Evolutionary conservation across 1,140 invertebrate genomes (phyloP).

Genomic region (Drosophila nikananu): DNA sequence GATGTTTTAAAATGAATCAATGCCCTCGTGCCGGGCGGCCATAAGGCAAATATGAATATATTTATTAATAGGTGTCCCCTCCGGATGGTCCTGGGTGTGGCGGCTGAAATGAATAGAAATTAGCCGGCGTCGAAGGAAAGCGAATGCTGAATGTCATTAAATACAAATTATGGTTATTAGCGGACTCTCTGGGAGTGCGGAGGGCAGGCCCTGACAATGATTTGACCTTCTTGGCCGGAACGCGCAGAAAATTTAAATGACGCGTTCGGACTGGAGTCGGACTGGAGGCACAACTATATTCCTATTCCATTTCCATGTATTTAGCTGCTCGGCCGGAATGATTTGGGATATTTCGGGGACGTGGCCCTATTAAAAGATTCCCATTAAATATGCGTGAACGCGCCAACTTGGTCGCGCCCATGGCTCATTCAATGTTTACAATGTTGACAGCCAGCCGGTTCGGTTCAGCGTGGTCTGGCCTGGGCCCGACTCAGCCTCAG

Average conservation of each 20-base stretch:
- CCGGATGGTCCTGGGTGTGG: constrained; percentile 37
- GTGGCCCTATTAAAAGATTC: constrained; percentile 43
- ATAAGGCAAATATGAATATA: constrained; percentile 44
- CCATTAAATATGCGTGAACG: constrained; percentile 53
- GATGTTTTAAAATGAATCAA: constrained; percentile 41
- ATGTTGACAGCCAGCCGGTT: constrained; percentile 15
- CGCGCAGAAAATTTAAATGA: constrained; percentile 54
- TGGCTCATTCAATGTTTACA: constrained; percentile 24
- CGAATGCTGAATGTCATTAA: constrained; percentile 61
- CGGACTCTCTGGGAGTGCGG: constrained; percentile 16
- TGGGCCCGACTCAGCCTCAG: neutral
- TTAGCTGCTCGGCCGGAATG: constrained; percentile 27
- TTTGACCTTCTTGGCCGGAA: constrained; percentile 52
- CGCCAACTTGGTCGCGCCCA: constrained; percentile 28
- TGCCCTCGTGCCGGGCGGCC: constrained; percentile 28
- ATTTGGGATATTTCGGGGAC: constrained; percentile 42
- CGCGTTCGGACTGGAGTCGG: constrained; percentile 17
- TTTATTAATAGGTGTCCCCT: constrained; percentile 59
- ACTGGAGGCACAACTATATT: constrained; percentile 1
- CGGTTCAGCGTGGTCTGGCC: neutral
- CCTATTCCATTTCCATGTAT: constrained; percentile 14
- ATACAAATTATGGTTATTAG: constrained; percentile 66
- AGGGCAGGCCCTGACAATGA: constrained; percentile 52
- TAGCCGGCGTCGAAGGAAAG: constrained; percentile 20
- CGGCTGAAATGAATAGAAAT: constrained; percentile 32